phyloP scores from a whole-genome alignment of 2,797 vertebrate species.

The Pipistrellus nathusii region DNA sequence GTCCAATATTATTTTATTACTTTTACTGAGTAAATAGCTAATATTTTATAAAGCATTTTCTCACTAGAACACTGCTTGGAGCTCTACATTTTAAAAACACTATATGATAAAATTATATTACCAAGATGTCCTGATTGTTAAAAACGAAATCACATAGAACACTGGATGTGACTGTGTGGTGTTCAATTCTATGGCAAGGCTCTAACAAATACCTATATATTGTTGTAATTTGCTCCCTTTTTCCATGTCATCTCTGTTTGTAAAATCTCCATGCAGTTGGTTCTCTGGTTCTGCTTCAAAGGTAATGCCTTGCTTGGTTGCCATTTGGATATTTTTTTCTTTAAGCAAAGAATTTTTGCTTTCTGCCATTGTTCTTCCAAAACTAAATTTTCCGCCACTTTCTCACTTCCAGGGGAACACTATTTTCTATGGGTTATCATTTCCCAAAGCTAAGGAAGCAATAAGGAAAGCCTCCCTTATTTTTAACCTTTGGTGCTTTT shows the following conservation, averaged over 20 bases:
- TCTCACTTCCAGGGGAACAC: not conserved
- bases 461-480: conserved; percentile 56
- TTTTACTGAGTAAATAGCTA: not conserved
- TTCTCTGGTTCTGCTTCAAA: not conserved
- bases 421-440: not conserved
- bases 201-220: not conserved
- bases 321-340: not conserved
- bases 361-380: not conserved
- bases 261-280: not conserved
- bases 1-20: not conserved
- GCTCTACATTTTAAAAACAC: not conserved
- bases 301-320: not conserved
- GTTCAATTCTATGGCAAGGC: not conserved
- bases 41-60: not conserved
- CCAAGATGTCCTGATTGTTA: not conserved
- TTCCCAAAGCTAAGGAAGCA: conserved; percentile 66
- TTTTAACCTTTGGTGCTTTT: conserved; percentile 60
- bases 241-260: not conserved
- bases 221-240: not conserved
- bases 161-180: not conserved
- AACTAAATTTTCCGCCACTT: conserved; percentile 19
- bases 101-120: not conserved
- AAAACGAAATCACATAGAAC: not conserved
- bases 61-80: not conserved
- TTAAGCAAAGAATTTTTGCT: not conserved